phyloP scores from a whole-genome alignment of 1,140 invertebrate genomes.

The Sesamia nonagrioides region DNA sequence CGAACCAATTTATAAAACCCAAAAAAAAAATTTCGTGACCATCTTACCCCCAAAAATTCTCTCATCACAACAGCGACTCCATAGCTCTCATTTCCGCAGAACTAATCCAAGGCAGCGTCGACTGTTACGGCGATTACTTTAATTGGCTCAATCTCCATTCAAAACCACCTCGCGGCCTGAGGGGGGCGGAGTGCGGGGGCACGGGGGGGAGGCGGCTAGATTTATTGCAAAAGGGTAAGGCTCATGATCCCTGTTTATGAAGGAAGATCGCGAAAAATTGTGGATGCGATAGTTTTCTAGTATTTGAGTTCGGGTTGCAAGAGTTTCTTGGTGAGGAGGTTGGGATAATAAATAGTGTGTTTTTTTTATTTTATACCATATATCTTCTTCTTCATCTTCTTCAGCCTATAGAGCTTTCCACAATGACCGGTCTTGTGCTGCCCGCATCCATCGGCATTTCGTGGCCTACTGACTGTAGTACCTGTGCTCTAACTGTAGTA shows the following conservation, averaged over 20 bases:
- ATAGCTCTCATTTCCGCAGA: constrained; percentile 70
- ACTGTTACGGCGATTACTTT: constrained; percentile 88
- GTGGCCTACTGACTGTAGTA: too few species aligned
- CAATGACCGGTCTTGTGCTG: too few species aligned
- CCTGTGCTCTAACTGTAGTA: too few species aligned
- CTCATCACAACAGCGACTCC: constrained; percentile 60
- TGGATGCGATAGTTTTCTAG: constrained; percentile 48
- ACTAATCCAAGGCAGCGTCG: constrained; percentile 87
- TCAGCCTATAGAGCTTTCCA: too few species aligned
- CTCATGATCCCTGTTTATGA: constrained; percentile 86
- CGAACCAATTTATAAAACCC: not conserved
- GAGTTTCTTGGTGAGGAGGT: constrained; percentile 25
- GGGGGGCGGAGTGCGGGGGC: constrained; percentile 35
- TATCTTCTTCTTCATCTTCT: too few species aligned
- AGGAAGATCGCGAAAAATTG: constrained; percentile 82
- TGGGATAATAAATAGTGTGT: too few species aligned
- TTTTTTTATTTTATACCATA: too few species aligned
- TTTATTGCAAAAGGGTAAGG: constrained; percentile 85
- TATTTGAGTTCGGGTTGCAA: not conserved
- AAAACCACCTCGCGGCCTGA: constrained; percentile 82
- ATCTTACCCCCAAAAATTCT: not conserved
- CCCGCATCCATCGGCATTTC: too few species aligned
- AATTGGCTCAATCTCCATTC: constrained; percentile 89
- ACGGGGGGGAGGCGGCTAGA: constrained; percentile 68
- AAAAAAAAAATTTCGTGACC: not conserved